Evolutionary conservation across 1,140 invertebrate genomes (phyloP).

Genomic region (Drosophila pallidifrons): DNA sequence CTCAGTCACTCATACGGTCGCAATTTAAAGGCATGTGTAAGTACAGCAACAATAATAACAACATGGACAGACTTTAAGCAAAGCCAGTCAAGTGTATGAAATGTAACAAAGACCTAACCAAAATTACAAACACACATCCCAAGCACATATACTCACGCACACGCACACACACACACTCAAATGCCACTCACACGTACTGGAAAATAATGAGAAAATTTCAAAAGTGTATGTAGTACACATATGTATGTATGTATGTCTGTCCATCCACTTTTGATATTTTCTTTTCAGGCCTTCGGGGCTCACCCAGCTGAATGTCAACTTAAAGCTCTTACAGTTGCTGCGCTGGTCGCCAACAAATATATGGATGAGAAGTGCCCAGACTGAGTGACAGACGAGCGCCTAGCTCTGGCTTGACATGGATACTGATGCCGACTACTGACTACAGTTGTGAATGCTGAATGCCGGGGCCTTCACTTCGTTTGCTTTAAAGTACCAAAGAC

Average conservation of each 20-base stretch:
- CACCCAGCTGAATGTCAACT: slow-evolving; percentile 72
- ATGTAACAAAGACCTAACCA: slow-evolving; percentile 81
- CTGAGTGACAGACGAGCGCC: background rate
- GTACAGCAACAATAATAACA: slow-evolving; percentile 57
- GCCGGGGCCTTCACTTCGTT: slow-evolving; percentile 5
- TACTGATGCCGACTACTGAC: background rate
- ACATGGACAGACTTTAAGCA: slow-evolving; percentile 58
- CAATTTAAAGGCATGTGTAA: slow-evolving; percentile 53
- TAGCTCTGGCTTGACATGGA: background rate
- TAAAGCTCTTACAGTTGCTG: slow-evolving; percentile 68
- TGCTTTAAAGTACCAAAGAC: slow-evolving; percentile 57
- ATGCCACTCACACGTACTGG: slow-evolving; percentile 55
- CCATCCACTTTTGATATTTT: slow-evolving; percentile 59
- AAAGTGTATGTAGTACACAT: slow-evolving; percentile 49
- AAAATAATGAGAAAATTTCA: slow-evolving; percentile 82
- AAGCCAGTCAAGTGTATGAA: slow-evolving; percentile 81
- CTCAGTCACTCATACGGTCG: slow-evolving; percentile 7
- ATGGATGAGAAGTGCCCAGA: slow-evolving; percentile 8
- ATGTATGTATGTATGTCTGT: slow-evolving; percentile 7
- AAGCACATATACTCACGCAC: slow-evolving; percentile 38
- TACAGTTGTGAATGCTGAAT: background rate
- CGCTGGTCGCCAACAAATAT: slow-evolving; percentile 59
- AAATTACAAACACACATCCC: slow-evolving; percentile 67
- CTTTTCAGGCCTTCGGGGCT: slow-evolving; percentile 25
- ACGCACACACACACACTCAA: slow-evolving; percentile 31